Percentiles rank a stretch among this genome's conserved stretches.
Evolutionary conservation across 2,888 invertebrate species (phyloP).

Genomic region (Drosophila paramelanica): DNA sequence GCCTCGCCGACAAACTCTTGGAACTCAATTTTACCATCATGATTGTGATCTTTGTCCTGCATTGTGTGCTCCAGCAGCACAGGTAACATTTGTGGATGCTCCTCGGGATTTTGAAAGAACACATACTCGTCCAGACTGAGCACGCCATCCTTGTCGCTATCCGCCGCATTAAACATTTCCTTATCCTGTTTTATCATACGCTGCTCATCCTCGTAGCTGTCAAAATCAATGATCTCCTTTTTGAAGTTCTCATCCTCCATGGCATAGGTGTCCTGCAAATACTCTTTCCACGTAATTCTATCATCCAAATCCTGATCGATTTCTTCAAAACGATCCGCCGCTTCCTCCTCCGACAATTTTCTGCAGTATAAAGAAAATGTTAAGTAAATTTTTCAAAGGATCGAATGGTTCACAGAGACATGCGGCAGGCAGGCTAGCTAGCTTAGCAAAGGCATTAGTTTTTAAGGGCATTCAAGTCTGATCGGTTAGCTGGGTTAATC

Average conservation of each 20-base stretch:
- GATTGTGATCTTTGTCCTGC: slow-evolving; percentile 93
- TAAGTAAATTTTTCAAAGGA: not conserved
- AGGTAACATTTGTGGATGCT: slow-evolving; percentile 94
- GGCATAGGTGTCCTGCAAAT: slow-evolving; percentile 94
- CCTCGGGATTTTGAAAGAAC: slow-evolving; percentile 97
- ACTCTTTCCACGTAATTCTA: slow-evolving; percentile 94
- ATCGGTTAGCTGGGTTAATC: slow-evolving; percentile 69
- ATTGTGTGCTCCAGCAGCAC: slow-evolving; percentile 92
- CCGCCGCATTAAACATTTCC: slow-evolving; percentile 93
- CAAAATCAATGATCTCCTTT: slow-evolving; percentile 85
- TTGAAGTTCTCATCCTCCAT: slow-evolving; percentile 87
- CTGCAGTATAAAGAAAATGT: slow-evolving; percentile 84
- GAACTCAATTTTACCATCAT: slow-evolving; percentile 93
- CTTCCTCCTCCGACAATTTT: slow-evolving; percentile 94
- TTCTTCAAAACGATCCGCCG: slow-evolving; percentile 92
- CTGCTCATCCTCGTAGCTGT: slow-evolving; percentile 86
- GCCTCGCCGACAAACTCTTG: slow-evolving; percentile 85
- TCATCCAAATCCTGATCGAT: slow-evolving; percentile 94
- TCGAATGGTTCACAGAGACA: slow-evolving; percentile 29
- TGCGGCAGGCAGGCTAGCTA: slow-evolving; percentile 17
- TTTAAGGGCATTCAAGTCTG: not conserved
- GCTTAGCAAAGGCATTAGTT: slow-evolving; percentile 20
- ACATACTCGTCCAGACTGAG: slow-evolving; percentile 92
- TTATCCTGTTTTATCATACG: slow-evolving; percentile 92
- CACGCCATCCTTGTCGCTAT: slow-evolving; percentile 91